Evolutionary conservation across 2,888 invertebrate species (phyloP).

Genomic region (Druceiella hillmani): DNA sequence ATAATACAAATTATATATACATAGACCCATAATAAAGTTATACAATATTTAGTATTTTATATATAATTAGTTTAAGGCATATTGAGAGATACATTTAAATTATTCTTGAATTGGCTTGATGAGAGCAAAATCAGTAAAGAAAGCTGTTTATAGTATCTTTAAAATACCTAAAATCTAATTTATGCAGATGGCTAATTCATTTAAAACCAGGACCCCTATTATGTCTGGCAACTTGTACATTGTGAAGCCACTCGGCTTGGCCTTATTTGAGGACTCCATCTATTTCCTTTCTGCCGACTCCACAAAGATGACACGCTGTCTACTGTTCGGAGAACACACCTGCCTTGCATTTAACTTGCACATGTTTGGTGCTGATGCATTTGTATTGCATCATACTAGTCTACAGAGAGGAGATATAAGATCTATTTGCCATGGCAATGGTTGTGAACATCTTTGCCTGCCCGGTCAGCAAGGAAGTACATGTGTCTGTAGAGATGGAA

Average conservation of each 20-base stretch:
- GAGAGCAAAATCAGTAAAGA: too few species aligned
- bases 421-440: conserved; percentile 43
- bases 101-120: too few species aligned
- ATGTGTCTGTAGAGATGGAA: conserved; percentile 56
- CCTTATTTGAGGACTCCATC: conserved; percentile 69
- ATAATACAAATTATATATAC: too few species aligned
- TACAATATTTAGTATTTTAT: too few species aligned
- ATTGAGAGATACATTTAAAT: too few species aligned
- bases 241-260: conserved; percentile 57
- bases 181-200: too few species aligned
- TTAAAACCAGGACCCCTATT: conserved; percentile 39
- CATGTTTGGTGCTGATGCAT: conserved; percentile 41
- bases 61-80: too few species aligned
- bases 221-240: conserved; percentile 40
- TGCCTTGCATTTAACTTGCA: conserved; percentile 46
- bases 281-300: conserved; percentile 60
- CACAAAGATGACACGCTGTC: conserved; percentile 54
- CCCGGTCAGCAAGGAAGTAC: conserved; percentile 34
- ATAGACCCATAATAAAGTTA: too few species aligned
- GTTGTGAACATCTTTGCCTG: conserved; percentile 59
- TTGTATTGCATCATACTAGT: conserved; percentile 46
- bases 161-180: too few species aligned
- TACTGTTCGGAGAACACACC: conserved; percentile 44
- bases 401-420: conserved; percentile 32
- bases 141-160: too few species aligned